A percentile compares a stretch with the other conserved stretches of the same genome.
Evolutionary conservation across 1,140 invertebrate species (phyloP).

Genomic region (Coelopa frigida): DNA sequence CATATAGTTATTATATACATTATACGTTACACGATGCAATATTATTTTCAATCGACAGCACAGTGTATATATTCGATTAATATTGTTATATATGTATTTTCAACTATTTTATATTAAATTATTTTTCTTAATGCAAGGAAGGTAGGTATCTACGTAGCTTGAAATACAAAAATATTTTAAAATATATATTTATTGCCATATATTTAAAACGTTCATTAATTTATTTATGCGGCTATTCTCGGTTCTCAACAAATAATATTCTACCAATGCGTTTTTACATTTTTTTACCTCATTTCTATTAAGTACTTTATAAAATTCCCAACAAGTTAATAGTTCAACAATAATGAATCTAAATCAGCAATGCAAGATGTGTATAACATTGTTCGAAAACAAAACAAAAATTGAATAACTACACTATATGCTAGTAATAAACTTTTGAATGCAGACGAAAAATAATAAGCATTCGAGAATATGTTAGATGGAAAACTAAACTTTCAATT

Average conservation of each 20-base stretch:
- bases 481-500: too few species aligned
- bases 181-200: too few species aligned
- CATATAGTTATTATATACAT: slow-evolving; percentile 5
- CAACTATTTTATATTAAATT: neutral
- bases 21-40: slow-evolving; percentile 1
- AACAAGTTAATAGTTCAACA: slow-evolving; percentile 1
- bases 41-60: neutral
- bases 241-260: neutral
- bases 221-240: neutral
- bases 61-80: neutral
- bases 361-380: neutral
- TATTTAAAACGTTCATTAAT: too few species aligned
- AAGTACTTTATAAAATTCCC: slow-evolving; percentile 4
- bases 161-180: slow-evolving; percentile 20
- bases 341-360: neutral
- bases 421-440: neutral
- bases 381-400: neutral
- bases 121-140: slow-evolving; percentile 8
- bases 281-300: slow-evolving; percentile 9
- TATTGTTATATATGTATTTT: neutral
- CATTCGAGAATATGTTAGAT: too few species aligned
- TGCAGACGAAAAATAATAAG: too few species aligned
- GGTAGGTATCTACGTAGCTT: slow-evolving; percentile 21
- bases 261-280: slow-evolving; percentile 4
- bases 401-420: neutral